Conservation (phyloP, 2,797 vertebrate genomes). For the Bovichtus variegatus region DNA sequence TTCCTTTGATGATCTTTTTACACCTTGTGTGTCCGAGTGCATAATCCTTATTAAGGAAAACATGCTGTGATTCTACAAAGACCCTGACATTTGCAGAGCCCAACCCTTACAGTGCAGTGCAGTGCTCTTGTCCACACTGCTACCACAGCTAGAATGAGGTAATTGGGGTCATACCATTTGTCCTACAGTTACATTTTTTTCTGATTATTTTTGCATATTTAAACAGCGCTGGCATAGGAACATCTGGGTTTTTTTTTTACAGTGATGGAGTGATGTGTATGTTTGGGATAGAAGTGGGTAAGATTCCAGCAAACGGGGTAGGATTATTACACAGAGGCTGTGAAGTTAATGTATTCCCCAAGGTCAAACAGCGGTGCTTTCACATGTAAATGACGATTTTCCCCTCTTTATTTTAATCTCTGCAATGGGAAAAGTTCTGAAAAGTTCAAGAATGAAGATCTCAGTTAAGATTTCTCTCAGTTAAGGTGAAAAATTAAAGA, state of each 20-base stretch:
- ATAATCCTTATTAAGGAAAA: conserved; percentile 52
- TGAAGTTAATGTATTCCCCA: conserved; percentile 44
- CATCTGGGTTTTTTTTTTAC: conserved; percentile 63
- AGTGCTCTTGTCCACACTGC: conserved; percentile 37
- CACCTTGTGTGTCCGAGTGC: conserved; percentile 24
- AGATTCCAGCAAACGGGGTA: conserved; percentile 49
- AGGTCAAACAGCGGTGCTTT: conserved; percentile 54
- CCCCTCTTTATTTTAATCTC: conserved; percentile 42
- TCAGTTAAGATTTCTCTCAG: conserved; percentile 20
- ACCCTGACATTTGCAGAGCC: conserved; percentile 42
- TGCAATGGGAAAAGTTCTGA: conserved; percentile 44
- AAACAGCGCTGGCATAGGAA: conserved; percentile 55
- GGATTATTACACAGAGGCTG: conserved; percentile 55
- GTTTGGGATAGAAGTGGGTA: conserved; percentile 53
- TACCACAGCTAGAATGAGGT: conserved; percentile 47
- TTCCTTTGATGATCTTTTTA: conserved; percentile 37
- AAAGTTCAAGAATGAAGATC: conserved; percentile 54
- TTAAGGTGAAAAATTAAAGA: conserved; percentile 20
- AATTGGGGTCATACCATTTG: conserved; percentile 78
- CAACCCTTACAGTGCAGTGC: conserved; percentile 21
- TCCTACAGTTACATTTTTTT: conserved; percentile 77
- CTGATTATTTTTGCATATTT: conserved; percentile 71
- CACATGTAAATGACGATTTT: conserved; percentile 43
- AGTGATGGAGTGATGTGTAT: conserved; percentile 53
- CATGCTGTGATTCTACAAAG: conserved; percentile 43